Conservation (phyloP, 2,797 vertebrate genomes). For the Manis javanica region DNA sequence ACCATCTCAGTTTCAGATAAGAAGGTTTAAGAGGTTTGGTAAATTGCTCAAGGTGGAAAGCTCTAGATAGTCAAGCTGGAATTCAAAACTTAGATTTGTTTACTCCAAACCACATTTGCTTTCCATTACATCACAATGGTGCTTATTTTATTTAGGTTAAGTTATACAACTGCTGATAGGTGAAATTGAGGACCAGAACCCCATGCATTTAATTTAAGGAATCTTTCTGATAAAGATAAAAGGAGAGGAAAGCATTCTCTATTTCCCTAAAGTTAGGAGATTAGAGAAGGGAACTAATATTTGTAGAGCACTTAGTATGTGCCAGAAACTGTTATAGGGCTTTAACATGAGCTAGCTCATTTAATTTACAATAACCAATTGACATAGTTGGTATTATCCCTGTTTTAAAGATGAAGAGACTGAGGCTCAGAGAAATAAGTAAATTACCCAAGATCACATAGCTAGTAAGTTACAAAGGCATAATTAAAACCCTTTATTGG, state of each 20-base stretch:
- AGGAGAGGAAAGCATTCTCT: neutral
- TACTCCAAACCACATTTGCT: neutral
- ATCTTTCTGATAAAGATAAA: slow-evolving; percentile 8
- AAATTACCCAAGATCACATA: neutral
- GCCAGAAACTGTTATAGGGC: neutral
- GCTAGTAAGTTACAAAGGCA: slow-evolving; percentile 47
- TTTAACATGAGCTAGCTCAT: neutral
- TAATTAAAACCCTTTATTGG: slow-evolving; percentile 1
- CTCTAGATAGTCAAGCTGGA: neutral
- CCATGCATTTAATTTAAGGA: neutral
- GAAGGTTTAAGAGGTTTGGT: slow-evolving; percentile 25
- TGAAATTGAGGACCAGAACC: neutral
- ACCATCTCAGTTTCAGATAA: slow-evolving; percentile 45
- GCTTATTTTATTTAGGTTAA: neutral
- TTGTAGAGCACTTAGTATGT: neutral
- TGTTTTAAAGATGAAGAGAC: neutral
- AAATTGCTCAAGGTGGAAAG: slow-evolving; percentile 32
- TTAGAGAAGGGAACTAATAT: neutral
- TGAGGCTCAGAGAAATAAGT: neutral
- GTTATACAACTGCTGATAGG: neutral
- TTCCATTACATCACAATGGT: neutral
- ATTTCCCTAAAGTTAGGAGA: neutral
- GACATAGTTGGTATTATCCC: neutral
- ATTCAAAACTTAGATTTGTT: slow-evolving; percentile 4
- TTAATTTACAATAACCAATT: slow-evolving; percentile 13